Base-by-base conservation (phyloP, 2,797 vertebrate genomes). In the Darevskia nairensis region DNA sequence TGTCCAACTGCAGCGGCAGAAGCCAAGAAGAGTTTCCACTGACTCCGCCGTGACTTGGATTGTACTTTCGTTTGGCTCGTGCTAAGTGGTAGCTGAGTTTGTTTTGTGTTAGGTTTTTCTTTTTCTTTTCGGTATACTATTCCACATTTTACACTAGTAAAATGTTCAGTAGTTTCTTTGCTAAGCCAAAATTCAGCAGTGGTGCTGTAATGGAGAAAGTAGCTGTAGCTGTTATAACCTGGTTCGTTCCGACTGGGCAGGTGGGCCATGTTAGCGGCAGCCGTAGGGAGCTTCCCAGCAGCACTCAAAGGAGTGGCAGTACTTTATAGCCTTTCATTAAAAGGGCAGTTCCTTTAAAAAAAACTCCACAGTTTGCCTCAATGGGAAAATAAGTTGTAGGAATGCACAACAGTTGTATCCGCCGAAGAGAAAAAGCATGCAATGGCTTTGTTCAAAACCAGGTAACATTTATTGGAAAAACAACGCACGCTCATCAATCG, bases 151-250 rank as follows among this genome's bases (percentile, higher is more conserved):
- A 82, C 64, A 71, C 84, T 87, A 61, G 46, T 82, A 81, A 89
- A 72, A 82, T 82, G 80, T 84, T 82, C 75, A 2, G 0, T 85
- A 93, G 91, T 90, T 89, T 93, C 89, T 88, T 86, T 41, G 11
- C 13, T 88, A n/a, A 39, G 84, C 82, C 85, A 87, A 91, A 93
- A 88, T 87, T 91, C 77, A 80, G 87, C n/a, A 81, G 82, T 0
- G 0, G 4, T 84, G 27, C 32, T 59, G 23, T 89, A 91, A 93
- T 50, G 86, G 78, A 90, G 88, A 91, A 92, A 55, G 86, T 5
- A 61, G 79, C 50, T 25, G 50, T 76, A 23, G 25, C 6, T 80
- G 15, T n/a, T 72, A 32, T 21, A 61, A 64, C 61, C 61, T 64
- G 10, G 11, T 10, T 44, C n/a, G 71, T 61, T 25, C 50, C 29